Base-by-base conservation (phyloP, 2,797 vertebrate genomes). In the Cuniculus paca region DNA sequence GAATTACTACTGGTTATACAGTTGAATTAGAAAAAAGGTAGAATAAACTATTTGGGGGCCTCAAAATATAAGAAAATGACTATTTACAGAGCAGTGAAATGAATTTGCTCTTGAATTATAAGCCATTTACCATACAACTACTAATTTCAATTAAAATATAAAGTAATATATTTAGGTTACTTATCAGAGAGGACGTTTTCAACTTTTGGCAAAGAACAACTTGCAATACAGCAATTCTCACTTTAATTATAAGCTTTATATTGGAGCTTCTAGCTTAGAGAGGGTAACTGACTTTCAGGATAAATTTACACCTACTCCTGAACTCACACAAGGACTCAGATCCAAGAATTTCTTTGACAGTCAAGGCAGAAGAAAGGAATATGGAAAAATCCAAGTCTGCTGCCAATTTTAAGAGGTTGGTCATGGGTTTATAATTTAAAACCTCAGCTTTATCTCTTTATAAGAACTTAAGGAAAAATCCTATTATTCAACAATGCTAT, bases 71-170 rank as follows among this genome's bases (percentile, higher is more conserved):
- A 78, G 86, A 89, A 90, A 93, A 80, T 52, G 42, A 48, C n/a
- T 34, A 70, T 91, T 92, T 63, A 61, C 9, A 87, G 4, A 77
- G 39, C 85, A 61, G 8, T 5, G 10, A 65, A n/a, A 24, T 70
- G 13, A 87, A 79, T 79, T 80, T 39, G 56, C 52, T 78, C 70
- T 78, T 83, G n/a, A 68, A 80, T 45, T 75, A 70, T 20, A 81
- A 45, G 70, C 58, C 79, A 36, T 87, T 95, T 79, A 24, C 24
- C 54, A 54, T 74, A 79, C 3, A 2, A 61, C 65, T 81, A 5
- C n/a, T 72, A 88, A 78, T 97, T 74, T 70, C 36, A 74, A 52
- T 72, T 82, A 83, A 90, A 94, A 74, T 14, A 68, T 34, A 94
- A 63, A 90, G 42, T 90, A 39, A 70, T 52, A 88, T 50, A 60